Conservation (phyloP, 2,888 invertebrate species). For the Harpalus rufipes region DNA sequence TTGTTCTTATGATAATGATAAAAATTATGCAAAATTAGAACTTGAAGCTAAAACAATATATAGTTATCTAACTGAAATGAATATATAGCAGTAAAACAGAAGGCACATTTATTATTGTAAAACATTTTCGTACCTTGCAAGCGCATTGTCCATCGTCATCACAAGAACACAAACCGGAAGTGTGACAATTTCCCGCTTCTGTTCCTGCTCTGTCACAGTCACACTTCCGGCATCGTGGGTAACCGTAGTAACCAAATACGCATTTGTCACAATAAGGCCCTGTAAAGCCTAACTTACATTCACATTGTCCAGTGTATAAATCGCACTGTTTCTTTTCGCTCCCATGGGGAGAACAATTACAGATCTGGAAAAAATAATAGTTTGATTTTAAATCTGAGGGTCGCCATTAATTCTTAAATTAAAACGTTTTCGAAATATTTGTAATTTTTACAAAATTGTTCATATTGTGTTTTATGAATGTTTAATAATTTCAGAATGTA, state of each 20-base stretch:
- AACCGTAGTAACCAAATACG: constrained; percentile 91
- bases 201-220: constrained; percentile 90
- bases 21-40: neutral
- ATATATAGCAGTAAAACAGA: too few species aligned
- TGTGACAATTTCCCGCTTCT: constrained; percentile 75
- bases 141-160: constrained; percentile 90
- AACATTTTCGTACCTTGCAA: constrained; percentile 85
- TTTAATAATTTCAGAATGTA: too few species aligned
- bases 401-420: too few species aligned
- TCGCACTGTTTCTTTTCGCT: constrained; percentile 85
- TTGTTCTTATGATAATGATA: constrained; percentile 1
- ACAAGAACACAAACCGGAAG: constrained; percentile 84
- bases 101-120: neutral
- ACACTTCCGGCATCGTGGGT: constrained; percentile 92
- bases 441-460: too few species aligned
- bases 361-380: constrained; percentile 76
- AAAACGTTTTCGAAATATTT: too few species aligned
- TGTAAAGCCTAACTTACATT: constrained; percentile 86
- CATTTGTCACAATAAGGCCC: constrained; percentile 91
- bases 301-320: constrained; percentile 84
- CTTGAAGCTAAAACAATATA: too few species aligned
- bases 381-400: too few species aligned
- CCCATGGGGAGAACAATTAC: constrained; percentile 87
- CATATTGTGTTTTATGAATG: too few species aligned
- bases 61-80: too few species aligned